These are phyloP conservation scores for Dilophus febrilis DNA, from an alignment of 2,888 invertebrate species.

Conservation along the genomic window DNA sequence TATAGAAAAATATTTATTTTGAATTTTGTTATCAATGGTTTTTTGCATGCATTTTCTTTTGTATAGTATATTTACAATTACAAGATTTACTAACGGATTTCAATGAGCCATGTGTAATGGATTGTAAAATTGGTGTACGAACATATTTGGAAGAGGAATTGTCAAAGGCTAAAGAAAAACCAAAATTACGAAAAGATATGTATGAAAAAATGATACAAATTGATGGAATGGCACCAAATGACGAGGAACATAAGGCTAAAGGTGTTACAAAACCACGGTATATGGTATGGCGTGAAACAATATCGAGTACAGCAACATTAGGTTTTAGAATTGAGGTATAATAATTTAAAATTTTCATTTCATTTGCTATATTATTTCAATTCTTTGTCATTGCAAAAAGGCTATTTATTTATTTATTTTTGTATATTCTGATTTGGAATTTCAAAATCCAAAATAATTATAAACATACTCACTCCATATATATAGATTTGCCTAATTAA, in stretches of 20 bases:
- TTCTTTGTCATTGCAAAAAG: too few relatives aligned
- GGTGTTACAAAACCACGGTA: slow-evolving; percentile 90
- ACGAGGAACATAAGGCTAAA: slow-evolving; percentile 75
- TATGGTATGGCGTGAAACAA: slow-evolving; percentile 93
- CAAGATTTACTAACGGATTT: slow-evolving; percentile 87
- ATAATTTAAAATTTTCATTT: too few relatives aligned
- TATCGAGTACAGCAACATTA: slow-evolving; percentile 88
- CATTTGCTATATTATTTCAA: too few relatives aligned
- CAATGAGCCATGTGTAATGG: slow-evolving; percentile 88
- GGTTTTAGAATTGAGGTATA: slow-evolving; percentile 88
- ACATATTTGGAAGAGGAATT: slow-evolving; percentile 91
- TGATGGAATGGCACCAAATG: slow-evolving; percentile 72
- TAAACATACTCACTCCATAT: too few relatives aligned
- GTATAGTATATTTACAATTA: slow-evolving; percentile 60
- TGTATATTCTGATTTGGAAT: too few relatives aligned
- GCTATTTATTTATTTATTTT: too few relatives aligned
- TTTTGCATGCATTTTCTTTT: background rate
- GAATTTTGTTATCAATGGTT: background rate
- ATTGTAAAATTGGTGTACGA: slow-evolving; percentile 87
- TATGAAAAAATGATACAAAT: slow-evolving; percentile 96
- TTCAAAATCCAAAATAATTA: too few relatives aligned
- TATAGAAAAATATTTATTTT: background rate
- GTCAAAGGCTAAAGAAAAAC: slow-evolving; percentile 87
- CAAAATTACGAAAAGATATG: slow-evolving; percentile 86
- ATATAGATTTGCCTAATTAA: too few relatives aligned